Evolutionary conservation across 2,797 vertebrate species (phyloP).

Genomic region (Echeneis naucrates): DNA sequence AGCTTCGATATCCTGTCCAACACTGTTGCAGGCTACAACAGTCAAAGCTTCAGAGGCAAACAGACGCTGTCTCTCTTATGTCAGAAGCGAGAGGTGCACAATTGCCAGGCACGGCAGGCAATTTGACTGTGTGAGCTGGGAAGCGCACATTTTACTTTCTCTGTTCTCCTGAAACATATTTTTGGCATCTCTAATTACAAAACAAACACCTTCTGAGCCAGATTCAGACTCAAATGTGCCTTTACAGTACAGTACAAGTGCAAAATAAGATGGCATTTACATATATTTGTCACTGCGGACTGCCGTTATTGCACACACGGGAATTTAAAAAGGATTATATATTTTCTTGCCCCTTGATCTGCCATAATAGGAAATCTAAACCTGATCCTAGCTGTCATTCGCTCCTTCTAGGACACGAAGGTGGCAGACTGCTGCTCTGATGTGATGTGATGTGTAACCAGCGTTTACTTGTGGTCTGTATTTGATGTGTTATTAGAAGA

Average conservation of each 20-base stretch:
- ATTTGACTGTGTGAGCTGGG: constrained; percentile 61
- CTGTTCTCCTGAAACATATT: constrained; percentile 66
- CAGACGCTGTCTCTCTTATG: constrained; percentile 53
- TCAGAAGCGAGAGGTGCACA: constrained; percentile 58
- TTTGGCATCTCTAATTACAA: constrained; percentile 65
- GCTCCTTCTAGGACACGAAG: constrained; percentile 33
- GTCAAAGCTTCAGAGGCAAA: constrained; percentile 62
- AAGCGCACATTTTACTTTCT: constrained; percentile 42
- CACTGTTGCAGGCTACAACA: constrained; percentile 40
- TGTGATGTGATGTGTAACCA: constrained; percentile 54
- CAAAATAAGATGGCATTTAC: constrained; percentile 18
- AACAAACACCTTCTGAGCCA: constrained; percentile 61
- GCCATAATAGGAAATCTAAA: constrained; percentile 33
- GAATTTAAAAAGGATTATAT: constrained; percentile 34
- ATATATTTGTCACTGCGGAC: constrained; percentile 1
- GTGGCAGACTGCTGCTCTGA: constrained; percentile 47
- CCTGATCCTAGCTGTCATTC: constrained; percentile 24
- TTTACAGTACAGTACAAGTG: constrained; percentile 34
- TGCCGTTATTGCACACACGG: not conserved
- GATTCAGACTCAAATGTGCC: constrained; percentile 37
- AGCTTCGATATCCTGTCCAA: constrained; percentile 49
- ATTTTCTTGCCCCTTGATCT: constrained; percentile 15
- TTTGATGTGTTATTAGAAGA: constrained; percentile 42
- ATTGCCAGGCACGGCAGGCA: constrained; percentile 61
- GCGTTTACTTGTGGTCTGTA: constrained; percentile 38